Conservation (phyloP, 2,888 invertebrate genomes). For the Lamellibrachia satsuma region DNA sequence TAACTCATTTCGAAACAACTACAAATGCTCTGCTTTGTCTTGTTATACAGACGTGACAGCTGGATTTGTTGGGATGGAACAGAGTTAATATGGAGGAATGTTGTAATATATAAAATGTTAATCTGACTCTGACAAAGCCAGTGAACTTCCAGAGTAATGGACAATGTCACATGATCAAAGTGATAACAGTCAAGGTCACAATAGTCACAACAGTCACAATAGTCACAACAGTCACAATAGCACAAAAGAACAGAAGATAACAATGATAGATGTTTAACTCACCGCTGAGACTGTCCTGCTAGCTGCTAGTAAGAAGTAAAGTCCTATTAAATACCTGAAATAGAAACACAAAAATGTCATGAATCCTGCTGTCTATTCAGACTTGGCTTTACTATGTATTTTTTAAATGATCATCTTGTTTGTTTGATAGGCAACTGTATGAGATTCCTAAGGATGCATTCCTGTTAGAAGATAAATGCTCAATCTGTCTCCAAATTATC, state of each 20-base stretch:
- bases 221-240: neutral
- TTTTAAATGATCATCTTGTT: neutral
- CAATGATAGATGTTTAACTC: neutral
- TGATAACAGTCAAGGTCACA: neutral
- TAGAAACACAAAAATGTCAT: neutral
- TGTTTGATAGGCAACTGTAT: neutral
- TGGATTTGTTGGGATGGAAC: neutral
- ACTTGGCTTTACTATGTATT: neutral
- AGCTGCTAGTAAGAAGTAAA: conserved; percentile 12
- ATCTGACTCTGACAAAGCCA: neutral
- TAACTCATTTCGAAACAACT: neutral
- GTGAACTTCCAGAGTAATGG: neutral
- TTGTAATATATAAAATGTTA: neutral
- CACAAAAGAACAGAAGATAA: neutral
- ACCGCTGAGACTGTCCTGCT: neutral
- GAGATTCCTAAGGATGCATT: neutral
- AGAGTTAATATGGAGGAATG: neutral
- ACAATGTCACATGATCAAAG: neutral
- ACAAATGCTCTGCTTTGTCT: neutral
- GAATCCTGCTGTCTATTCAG: neutral
- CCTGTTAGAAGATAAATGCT: neutral
- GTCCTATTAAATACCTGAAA: neutral
- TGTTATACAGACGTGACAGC: neutral
- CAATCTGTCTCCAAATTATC: too few relatives aligned
- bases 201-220: neutral